phyloP scores from a whole-genome alignment of 1,140 invertebrate species.

The Cotesia vestalis region DNA sequence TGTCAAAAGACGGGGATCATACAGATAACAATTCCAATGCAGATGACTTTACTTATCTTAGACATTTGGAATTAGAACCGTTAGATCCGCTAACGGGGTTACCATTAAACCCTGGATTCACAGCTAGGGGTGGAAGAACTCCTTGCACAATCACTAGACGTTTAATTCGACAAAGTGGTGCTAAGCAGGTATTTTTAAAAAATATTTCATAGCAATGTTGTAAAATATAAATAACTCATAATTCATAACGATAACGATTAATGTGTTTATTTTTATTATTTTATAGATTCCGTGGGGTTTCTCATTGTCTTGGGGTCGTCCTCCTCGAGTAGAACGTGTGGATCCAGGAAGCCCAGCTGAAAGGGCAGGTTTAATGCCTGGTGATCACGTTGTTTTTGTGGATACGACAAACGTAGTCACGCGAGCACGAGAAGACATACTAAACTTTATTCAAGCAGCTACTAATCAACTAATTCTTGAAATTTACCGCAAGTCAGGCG shows the following conservation, averaged over 20 bases:
- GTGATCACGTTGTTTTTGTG: slow-evolving; percentile 88
- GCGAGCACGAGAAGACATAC: slow-evolving; percentile 79
- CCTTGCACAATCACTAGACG: slow-evolving; percentile 83
- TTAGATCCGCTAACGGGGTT: slow-evolving; percentile 60
- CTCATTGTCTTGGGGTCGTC: slow-evolving; percentile 90
- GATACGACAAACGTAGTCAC: slow-evolving; percentile 87
- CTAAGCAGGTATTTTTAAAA: slow-evolving; percentile 52
- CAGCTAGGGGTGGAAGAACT: slow-evolving; percentile 73
- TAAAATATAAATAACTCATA: not conserved
- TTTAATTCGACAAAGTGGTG: slow-evolving; percentile 57
- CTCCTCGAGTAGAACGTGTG: slow-evolving; percentile 86
- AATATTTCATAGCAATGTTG: not conserved
- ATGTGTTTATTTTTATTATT: slow-evolving; percentile 9
- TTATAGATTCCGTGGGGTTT: slow-evolving; percentile 69
- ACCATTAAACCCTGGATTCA: slow-evolving; percentile 57
- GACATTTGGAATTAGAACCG: slow-evolving; percentile 82
- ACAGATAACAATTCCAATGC: slow-evolving; percentile 61
- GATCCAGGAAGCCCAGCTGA: slow-evolving; percentile 84
- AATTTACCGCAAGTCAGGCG: slow-evolving; percentile 73
- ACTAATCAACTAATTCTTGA: slow-evolving; percentile 78
- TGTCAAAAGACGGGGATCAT: slow-evolving; percentile 57
- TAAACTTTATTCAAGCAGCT: slow-evolving; percentile 80
- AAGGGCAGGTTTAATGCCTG: slow-evolving; percentile 78
- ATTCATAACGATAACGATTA: not conserved
- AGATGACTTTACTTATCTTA: slow-evolving; percentile 72